Percentiles rank a stretch among this genome's conserved stretches.
phyloP scores from a whole-genome alignment of 2,888 invertebrate species.

The Dioctria rufipes region DNA sequence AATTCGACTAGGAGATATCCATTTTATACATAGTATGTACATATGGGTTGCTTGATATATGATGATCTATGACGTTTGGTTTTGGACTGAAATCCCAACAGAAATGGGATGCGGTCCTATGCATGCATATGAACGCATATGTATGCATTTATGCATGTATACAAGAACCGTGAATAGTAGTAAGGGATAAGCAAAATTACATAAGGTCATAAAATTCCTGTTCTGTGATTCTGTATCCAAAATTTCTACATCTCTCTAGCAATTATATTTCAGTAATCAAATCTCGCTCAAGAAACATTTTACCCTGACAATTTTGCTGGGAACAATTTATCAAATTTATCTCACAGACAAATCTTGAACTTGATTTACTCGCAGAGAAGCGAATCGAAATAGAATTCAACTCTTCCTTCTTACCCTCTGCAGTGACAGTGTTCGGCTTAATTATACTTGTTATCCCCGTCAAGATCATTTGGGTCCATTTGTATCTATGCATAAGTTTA shows the following conservation, averaged over 20 bases:
- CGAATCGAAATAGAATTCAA: conserved; percentile 48
- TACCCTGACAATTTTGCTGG: conserved; percentile 46
- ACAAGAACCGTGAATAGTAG: not conserved
- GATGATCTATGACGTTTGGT: conserved; percentile 51
- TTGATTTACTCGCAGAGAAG: conserved; percentile 61
- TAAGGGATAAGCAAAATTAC: conserved; percentile 7
- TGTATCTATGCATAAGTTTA: conserved; percentile 34
- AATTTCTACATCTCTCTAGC: conserved; percentile 13
- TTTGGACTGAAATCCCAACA: conserved; percentile 49
- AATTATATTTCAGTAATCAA: conserved; percentile 52
- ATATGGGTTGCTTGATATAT: conserved; percentile 34
- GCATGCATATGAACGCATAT: not conserved
- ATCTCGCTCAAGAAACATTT: conserved; percentile 52
- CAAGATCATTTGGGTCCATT: conserved; percentile 42
- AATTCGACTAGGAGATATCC: conserved; percentile 22
- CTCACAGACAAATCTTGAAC: conserved; percentile 61
- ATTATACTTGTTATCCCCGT: conserved; percentile 50
- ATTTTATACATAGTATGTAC: conserved; percentile 27
- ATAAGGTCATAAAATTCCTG: conserved; percentile 43
- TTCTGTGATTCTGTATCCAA: conserved; percentile 13
- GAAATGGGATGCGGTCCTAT: conserved; percentile 33
- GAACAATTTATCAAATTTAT: conserved; percentile 62
- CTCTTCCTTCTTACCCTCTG: conserved; percentile 35
- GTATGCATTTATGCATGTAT: not conserved
- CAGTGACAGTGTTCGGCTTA: conserved; percentile 3